Conservation (phyloP, 2,888 invertebrate genomes). For the Petrolisthes manimaculis region DNA sequence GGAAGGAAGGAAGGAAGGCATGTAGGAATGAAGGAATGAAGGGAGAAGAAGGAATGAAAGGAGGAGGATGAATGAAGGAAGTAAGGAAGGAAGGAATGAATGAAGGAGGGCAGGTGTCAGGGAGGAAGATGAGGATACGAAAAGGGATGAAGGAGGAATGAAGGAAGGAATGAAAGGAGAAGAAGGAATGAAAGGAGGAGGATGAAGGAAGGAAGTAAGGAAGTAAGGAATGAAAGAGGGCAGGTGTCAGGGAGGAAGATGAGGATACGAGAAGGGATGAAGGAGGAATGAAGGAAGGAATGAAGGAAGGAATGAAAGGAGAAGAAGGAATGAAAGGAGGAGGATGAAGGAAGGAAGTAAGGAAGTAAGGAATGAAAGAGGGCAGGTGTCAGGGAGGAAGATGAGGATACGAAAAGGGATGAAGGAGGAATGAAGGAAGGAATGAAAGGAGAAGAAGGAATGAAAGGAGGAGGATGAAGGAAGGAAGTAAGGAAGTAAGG, state of each 20-base stretch:
- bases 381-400: not conserved
- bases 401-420: not conserved
- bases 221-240: not conserved
- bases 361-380: not conserved
- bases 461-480: too few species aligned
- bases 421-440: not conserved
- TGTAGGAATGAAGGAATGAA: not conserved
- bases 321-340: not conserved
- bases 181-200: not conserved
- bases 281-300: not conserved
- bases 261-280: not conserved
- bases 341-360: not conserved
- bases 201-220: not conserved
- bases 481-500: too few species aligned
- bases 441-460: not conserved
- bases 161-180: not conserved
- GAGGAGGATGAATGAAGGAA: not conserved
- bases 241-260: not conserved
- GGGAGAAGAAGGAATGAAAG: not conserved
- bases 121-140: slow-evolving; percentile 6
- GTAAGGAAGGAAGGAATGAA: not conserved
- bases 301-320: not conserved
- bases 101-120: not conserved
- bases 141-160: not conserved
- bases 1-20: not conserved